Evolutionary conservation across 1,140 invertebrate species (phyloP).

Genomic region (Heliothis subflexa): DNA sequence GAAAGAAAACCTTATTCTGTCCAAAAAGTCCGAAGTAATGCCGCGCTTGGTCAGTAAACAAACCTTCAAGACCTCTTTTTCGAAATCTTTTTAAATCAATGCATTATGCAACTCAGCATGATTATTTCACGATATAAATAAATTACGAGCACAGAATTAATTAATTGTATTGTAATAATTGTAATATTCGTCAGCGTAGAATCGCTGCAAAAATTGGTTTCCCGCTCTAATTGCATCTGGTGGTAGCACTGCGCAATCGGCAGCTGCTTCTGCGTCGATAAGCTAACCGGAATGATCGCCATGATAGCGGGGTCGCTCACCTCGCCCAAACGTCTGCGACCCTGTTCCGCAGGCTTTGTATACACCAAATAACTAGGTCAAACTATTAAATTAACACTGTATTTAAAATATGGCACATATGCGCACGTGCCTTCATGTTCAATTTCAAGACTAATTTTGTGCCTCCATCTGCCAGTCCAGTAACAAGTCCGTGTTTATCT

Average conservation of each 20-base stretch:
- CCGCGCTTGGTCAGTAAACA: too few species aligned
- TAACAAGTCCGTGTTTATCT: slow-evolving; percentile 8
- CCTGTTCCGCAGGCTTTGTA: slow-evolving; percentile 67
- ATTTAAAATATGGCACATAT: neutral
- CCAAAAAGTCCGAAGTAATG: too few species aligned
- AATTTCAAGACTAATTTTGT: neutral
- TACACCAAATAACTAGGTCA: slow-evolving; percentile 64
- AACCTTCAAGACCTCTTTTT: too few species aligned
- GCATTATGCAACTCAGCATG: slow-evolving; percentile 1
- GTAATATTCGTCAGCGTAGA: neutral
- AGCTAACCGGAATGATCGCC: slow-evolving; percentile 74
- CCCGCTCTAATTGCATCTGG: slow-evolving; percentile 56
- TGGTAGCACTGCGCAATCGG: neutral
- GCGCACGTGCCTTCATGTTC: neutral
- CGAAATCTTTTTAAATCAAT: neutral
- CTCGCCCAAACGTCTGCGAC: slow-evolving; percentile 75
- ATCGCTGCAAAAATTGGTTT: slow-evolving; percentile 61
- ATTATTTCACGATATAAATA: slow-evolving; percentile 1
- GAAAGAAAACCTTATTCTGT: neutral
- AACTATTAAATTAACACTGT: slow-evolving; percentile 51
- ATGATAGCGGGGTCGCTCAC: slow-evolving; percentile 75
- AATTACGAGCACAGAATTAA: slow-evolving; percentile 5
- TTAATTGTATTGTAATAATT: neutral
- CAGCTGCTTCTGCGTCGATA: slow-evolving; percentile 58
- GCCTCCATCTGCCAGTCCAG: neutral